Percentiles rank a stretch among this genome's conserved stretches.
phyloP scores from a whole-genome alignment of 2,888 invertebrate species.

The Ischnura elegans region DNA sequence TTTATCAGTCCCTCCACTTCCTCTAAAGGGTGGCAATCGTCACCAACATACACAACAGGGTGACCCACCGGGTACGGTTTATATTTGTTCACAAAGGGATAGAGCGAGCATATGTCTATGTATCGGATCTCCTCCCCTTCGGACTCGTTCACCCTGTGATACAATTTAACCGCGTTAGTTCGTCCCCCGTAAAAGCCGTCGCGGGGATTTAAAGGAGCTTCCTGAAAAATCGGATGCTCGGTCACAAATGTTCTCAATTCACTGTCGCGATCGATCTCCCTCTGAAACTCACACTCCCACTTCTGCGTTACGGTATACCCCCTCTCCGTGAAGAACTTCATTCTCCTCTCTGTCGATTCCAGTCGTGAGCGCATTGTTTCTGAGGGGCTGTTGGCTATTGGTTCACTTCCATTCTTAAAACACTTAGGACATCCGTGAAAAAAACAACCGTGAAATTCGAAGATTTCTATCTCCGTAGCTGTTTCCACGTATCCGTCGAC shows the following conservation, averaged over 20 bases:
- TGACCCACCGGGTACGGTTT: neutral
- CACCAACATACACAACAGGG: slow-evolving; percentile 62
- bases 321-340: slow-evolving; percentile 50
- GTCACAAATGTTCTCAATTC: neutral
- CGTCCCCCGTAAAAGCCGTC: slow-evolving; percentile 72
- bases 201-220: slow-evolving; percentile 71
- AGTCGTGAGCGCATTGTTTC: neutral
- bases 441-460: slow-evolving; percentile 71
- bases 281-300: slow-evolving; percentile 71
- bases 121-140: neutral
- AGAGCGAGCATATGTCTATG: too few relatives aligned
- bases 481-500: slow-evolving; percentile 70
- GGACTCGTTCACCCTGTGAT: slow-evolving; percentile 69
- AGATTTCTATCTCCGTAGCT: slow-evolving; percentile 68
- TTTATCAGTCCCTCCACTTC: slow-evolving; percentile 70
- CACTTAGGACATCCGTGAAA: slow-evolving; percentile 72
- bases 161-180: slow-evolving; percentile 72
- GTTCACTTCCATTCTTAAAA: slow-evolving; percentile 34
- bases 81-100: slow-evolving; percentile 69
- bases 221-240: slow-evolving; percentile 53
- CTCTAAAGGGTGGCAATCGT: slow-evolving; percentile 62
- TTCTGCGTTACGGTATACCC: slow-evolving; percentile 70
- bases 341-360: slow-evolving; percentile 56
- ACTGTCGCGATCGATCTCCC: neutral
- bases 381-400: neutral